These are phyloP conservation scores for Sinella curviseta DNA, from an alignment of 1,140 invertebrate genomes.

Conservation along the genomic window DNA sequence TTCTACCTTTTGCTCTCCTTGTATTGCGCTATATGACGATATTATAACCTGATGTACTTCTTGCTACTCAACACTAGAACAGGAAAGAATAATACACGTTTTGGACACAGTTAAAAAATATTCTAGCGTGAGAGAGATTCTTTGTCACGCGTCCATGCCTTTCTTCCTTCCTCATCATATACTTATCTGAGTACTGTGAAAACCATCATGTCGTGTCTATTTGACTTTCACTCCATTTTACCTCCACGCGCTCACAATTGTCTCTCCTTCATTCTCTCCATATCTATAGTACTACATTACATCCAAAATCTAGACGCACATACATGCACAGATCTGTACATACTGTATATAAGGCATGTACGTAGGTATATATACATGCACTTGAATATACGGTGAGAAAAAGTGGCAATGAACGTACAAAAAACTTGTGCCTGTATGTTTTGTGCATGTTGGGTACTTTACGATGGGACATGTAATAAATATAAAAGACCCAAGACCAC, in stretches of 20 bases:
- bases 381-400: not conserved
- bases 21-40: not conserved
- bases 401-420: not conserved
- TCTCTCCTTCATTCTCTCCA: no score
- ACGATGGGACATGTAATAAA: constrained; percentile 25
- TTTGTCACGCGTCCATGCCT: not conserved
- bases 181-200: not conserved
- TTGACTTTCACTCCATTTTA: constrained; percentile 18
- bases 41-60: not conserved
- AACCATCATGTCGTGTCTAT: not conserved
- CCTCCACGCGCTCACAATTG: not conserved
- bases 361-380: not conserved
- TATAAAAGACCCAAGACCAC: not conserved
- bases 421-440: not conserved
- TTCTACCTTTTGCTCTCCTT: not conserved
- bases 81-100: not conserved
- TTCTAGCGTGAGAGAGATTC: not conserved
- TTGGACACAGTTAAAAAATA: not conserved
- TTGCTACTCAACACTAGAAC: not conserved
- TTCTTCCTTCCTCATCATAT: not conserved
- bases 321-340: no score
- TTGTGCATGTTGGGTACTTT: not conserved
- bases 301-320: no score
- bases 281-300: not conserved
- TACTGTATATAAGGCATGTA: no score